phyloP scores from a whole-genome alignment of 2,797 vertebrate species.

The Naso thynnoides region DNA sequence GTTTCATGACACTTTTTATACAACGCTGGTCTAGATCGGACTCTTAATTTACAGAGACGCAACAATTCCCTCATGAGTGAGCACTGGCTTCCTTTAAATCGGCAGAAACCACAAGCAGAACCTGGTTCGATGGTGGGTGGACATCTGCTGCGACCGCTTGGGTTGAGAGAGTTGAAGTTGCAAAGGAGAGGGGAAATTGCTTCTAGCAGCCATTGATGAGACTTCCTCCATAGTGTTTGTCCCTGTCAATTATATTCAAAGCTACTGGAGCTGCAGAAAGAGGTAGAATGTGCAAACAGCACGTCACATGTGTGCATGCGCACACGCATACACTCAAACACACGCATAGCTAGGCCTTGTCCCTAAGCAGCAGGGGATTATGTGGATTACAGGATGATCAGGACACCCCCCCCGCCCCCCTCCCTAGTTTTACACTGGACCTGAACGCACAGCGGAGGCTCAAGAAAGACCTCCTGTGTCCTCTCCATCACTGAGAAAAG shows the following conservation, averaged over 20 bases:
- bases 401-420: constrained; percentile 59
- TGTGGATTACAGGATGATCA: constrained; percentile 86
- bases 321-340: constrained; percentile 53
- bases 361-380: constrained; percentile 84
- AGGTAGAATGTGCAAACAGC: constrained; percentile 66
- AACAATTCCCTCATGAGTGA: no score
- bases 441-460: constrained; percentile 49
- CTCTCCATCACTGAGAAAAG: constrained; percentile 54
- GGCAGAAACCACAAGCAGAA: no score
- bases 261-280: constrained; percentile 50
- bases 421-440: constrained; percentile 61
- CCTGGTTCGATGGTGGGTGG: no score
- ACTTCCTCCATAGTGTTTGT: constrained; percentile 49
- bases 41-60: no score
- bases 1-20: no score
- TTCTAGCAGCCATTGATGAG: constrained; percentile 47
- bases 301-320: constrained; percentile 52
- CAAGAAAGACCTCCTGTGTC: constrained; percentile 79
- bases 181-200: constrained; percentile 26
- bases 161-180: constrained; percentile 4
- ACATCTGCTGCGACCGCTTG: no score
- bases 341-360: constrained; percentile 67
- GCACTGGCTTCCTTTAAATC: no score
- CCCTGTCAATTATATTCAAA: constrained; percentile 61
- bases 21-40: no score